Base-by-base conservation (phyloP, 1,140 invertebrate species). In the Drosophila sproati region DNA sequence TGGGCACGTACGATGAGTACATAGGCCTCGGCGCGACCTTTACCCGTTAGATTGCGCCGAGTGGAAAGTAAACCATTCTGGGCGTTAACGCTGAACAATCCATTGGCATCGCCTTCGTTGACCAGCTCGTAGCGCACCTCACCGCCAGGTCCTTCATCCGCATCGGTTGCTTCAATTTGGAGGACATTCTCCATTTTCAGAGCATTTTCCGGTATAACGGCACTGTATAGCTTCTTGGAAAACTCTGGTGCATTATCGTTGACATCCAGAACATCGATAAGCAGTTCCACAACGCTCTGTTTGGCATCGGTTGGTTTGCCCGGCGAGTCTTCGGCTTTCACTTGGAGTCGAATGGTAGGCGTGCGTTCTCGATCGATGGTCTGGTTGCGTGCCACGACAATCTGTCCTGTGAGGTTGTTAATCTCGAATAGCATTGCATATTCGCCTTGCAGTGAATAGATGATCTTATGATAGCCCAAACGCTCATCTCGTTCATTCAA, bases 101-200 rank as follows among this genome's bases (percentile, higher is more conserved):
- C 95, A 91, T 94, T 95, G 32, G 95, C 94, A 92, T 96, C 96
- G 28, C 95, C 95, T 91, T 96, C 95, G 78, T 96, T 95, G 1
- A 96, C 93, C 32, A 96, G 94, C 41, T 96, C 95, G 78, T 95
- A 96, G 72, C 93, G 93, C 3, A 96, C 94, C 73, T 94, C 93
- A 2, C 95, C 96, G 5, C 95, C 95, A 1, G 94, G 91, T 1
- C 95, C 96, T 91, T 96, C 95, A 70, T 97, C 96, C 1, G 94
- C 94, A 93, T 99, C 98, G 0, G 92, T 94, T 0, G 98, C 98
- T 3, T 96, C 94, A n/a, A 97, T 93, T n/a, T 96, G 96, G 2
- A 96, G 92, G 2, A 96, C 94, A 37, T 94, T 95, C 12, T 95
- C 94, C 3, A 95, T 95, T 0, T 95, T 82, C 0, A 94, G 93